Evolutionary conservation across 2,113 vertebrate genomes (phyloP).

Genomic region (Alosa alosa): DNA sequence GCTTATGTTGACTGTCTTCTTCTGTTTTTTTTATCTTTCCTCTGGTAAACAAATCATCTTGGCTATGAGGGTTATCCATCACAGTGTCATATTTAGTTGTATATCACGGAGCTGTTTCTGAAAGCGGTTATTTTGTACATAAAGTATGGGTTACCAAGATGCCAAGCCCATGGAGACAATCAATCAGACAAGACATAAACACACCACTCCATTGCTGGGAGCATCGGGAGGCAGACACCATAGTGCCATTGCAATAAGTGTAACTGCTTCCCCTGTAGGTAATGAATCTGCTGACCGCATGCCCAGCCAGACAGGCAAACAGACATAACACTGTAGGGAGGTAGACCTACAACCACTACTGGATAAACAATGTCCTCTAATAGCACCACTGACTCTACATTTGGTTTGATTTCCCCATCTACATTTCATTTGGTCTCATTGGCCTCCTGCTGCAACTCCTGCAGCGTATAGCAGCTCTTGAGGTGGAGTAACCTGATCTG

Average conservation of each 20-base stretch:
- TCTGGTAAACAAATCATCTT: conserved; percentile 20
- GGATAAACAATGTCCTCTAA: background rate
- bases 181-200: conserved; percentile 31
- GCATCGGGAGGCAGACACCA: conserved; percentile 24
- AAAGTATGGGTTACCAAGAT: conserved; percentile 17
- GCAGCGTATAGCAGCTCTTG: background rate
- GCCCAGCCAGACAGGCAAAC: background rate
- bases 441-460: background rate
- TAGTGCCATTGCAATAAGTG: conserved; percentile 22
- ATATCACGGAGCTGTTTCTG: conserved; percentile 17
- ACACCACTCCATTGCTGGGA: background rate
- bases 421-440: background rate
- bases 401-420: background rate
- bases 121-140: conserved; percentile 21
- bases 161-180: conserved; percentile 24
- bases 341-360: background rate
- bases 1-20: conserved; percentile 3
- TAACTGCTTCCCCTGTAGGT: conserved; percentile 26
- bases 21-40: background rate
- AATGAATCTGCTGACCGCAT: background rate
- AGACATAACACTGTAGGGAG: background rate
- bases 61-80: conserved; percentile 21
- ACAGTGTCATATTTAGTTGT: conserved; percentile 28
- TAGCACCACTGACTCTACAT: background rate
- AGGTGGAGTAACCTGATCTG: conserved; percentile 26